These are phyloP conservation scores for Cochlearius cochlearius DNA, from an alignment of 2,113 vertebrate genomes.

Conservation along the genomic window DNA sequence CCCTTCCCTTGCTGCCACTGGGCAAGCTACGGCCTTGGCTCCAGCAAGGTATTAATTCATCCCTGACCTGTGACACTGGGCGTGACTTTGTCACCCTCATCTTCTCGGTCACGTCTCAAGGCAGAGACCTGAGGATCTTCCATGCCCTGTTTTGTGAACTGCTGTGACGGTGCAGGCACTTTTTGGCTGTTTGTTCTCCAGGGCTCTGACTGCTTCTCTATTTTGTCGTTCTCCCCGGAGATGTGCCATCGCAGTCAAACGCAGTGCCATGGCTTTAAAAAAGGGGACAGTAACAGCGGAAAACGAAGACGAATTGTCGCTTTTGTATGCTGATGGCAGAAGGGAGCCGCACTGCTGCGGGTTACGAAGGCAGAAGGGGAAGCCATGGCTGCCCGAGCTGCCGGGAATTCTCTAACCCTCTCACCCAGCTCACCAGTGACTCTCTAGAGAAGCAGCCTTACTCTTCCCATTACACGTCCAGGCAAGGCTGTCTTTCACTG, in stretches of 20 bases:
- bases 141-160: not conserved
- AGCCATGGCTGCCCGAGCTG: not conserved
- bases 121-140: not conserved
- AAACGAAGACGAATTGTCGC: not conserved
- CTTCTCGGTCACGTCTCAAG: not conserved
- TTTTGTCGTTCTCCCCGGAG: not conserved
- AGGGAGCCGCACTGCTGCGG: not conserved
- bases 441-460: not conserved
- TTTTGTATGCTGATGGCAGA: not conserved
- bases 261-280: not conserved
- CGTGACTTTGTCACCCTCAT: not conserved
- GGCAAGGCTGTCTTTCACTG: not conserved
- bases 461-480: not conserved
- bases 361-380: not conserved
- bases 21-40: not conserved
- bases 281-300: not conserved
- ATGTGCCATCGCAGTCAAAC: not conserved
- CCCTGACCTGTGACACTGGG: not conserved
- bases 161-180: not conserved
- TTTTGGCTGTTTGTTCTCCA: not conserved
- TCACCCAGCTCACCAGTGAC: not conserved
- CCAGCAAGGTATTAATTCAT: not conserved
- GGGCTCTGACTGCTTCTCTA: not conserved
- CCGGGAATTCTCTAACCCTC: not conserved
- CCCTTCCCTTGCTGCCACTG: accelerated